Conservation (phyloP, 2,797 vertebrate genomes). For the Manis pentadactyla region DNA sequence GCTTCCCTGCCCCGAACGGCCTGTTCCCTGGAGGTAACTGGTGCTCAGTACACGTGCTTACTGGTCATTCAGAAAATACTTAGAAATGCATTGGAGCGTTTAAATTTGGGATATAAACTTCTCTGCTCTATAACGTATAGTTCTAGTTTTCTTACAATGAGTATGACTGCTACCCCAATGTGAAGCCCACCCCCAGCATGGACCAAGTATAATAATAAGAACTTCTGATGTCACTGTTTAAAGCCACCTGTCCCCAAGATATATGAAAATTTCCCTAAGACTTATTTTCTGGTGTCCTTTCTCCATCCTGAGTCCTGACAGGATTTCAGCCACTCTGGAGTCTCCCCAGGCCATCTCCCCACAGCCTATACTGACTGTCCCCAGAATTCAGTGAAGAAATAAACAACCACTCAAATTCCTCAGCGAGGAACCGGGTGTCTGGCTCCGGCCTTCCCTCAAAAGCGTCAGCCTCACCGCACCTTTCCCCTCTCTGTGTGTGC, state of each 20-base stretch:
- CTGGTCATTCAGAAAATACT: neutral
- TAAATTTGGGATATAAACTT: neutral
- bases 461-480: fast-evolving
- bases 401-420: neutral
- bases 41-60: neutral
- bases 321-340: fast-evolving
- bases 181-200: neutral
- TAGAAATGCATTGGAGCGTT: neutral
- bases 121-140: neutral
- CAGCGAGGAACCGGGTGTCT: neutral
- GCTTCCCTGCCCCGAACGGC: fast-evolving
- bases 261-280: neutral
- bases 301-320: no score
- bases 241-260: neutral
- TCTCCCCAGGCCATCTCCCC: neutral
- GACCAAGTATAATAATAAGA: fast-evolving
- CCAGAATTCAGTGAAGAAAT: neutral
- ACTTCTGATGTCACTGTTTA: neutral
- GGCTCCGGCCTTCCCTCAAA: no score
- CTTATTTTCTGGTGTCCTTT: neutral
- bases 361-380: neutral
- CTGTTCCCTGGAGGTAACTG: fast-evolving
- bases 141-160: neutral
- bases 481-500: fast-evolving
- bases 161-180: neutral